Evolutionary conservation across 1,140 invertebrate species (phyloP).

Genomic region (Lepidurus apus): DNA sequence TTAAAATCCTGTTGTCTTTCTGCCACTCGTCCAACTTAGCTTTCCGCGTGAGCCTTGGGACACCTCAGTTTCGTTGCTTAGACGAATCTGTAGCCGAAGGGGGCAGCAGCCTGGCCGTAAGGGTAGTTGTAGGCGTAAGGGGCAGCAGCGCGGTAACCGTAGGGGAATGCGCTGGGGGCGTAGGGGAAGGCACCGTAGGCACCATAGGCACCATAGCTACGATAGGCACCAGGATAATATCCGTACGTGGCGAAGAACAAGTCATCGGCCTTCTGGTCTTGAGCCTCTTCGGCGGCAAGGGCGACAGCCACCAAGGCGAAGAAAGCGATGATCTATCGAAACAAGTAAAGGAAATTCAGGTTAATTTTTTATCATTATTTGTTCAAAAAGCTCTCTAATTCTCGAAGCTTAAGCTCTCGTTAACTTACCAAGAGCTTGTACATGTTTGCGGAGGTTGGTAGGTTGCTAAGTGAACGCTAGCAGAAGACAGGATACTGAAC

Average conservation of each 20-base stretch:
- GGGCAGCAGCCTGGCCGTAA: not conserved
- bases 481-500: not conserved
- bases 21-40: conserved; percentile 6
- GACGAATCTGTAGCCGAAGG: not conserved
- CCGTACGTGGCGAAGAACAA: not conserved
- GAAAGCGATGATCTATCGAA: not conserved
- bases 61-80: not conserved
- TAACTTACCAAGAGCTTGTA: conserved; percentile 6
- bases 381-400: not conserved
- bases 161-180: not conserved
- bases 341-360: not conserved
- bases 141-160: not conserved
- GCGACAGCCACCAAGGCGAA: not conserved
- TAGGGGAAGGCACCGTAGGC: not conserved
- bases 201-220: not conserved
- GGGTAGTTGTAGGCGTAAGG: not conserved
- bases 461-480: not conserved
- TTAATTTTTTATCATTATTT: not conserved
- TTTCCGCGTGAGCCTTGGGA: not conserved
- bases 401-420: not conserved
- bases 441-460: not conserved
- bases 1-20: not conserved
- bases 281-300: not conserved
- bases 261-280: not conserved
- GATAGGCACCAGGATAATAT: not conserved